Conservation (phyloP, 2,797 vertebrate species). For the Merluccius polli region DNA sequence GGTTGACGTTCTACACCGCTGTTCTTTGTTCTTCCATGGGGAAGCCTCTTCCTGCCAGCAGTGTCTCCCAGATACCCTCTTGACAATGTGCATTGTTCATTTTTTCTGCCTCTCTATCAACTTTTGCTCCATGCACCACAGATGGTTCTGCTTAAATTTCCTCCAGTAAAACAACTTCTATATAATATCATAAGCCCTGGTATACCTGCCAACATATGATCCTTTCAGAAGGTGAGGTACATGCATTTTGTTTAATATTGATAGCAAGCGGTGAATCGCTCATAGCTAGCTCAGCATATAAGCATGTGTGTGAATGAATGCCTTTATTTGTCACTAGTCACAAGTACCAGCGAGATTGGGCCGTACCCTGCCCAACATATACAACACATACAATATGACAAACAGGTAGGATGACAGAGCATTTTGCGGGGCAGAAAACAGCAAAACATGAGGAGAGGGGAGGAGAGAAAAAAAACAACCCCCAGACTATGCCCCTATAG, state of each 20-base stretch:
- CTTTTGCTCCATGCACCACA: neutral
- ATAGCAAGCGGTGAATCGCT: neutral
- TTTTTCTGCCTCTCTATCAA: neutral
- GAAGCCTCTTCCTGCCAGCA: neutral
- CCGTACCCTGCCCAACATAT: no score
- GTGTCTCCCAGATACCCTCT: neutral
- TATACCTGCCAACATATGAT: neutral
- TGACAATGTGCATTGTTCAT: neutral
- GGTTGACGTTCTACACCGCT: neutral
- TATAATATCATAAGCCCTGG: neutral
- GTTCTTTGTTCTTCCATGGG: neutral
- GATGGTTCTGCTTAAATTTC: neutral
- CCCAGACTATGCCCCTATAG: no score
- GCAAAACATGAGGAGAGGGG: no score
- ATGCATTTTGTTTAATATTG: slow-evolving; percentile 12
- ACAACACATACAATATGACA: no score
- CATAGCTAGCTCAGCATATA: neutral
- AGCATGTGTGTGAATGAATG: neutral
- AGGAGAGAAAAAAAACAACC: no score
- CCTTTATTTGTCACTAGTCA: no score
- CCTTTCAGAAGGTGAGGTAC: neutral
- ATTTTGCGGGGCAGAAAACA: no score
- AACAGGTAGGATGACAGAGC: no score
- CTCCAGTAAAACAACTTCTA: neutral
- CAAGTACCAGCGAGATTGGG: no score